Evolutionary conservation across 2,888 invertebrate species (phyloP), one percentile per base, ranked within the genome.

Genomic region (Chrysolina oricalcia): DNA sequence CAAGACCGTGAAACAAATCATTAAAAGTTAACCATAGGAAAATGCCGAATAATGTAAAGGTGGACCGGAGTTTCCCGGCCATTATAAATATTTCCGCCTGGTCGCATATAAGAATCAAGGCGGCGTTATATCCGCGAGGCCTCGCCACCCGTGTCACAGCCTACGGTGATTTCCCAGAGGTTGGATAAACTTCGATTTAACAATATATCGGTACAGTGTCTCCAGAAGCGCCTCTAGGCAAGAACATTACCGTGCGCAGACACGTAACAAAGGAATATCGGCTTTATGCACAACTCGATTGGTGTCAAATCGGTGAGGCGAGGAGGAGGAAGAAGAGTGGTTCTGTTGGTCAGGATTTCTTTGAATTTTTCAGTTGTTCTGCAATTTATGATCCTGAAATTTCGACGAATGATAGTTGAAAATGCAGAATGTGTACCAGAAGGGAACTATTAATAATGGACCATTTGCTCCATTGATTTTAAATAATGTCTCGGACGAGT

Each of bases 121-220:
- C 83, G 82, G 84, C 81, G 83, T 82, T 80, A 78, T 77, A 66
- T 74, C 69, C 72, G 74, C 73, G 75, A 70, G 72, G 67, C 66
- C 72, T 72, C 73, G 40, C 48, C 73, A 23, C 41, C 50, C 66
- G 69, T 74, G 64, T 73, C 73, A 69, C 68, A 74, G 78, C 75
- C 69, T 70, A 72, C 83, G 75, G 82, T 87, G 88, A 88, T 88
- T 88, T 88, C 88, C 88, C 88, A 86, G 80, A 86, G 88, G 88
- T 83, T 85, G 85, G 85, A 88, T 88, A 88, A 88, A 88, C 86
- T 88, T 89, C 88, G 88, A 89, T 89, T 88, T 88, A 87, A 87
- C 87, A 87, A 87, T 86, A 86, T 86, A 87, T 88, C 85, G 86
- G 85, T 87, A 84, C 83, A 83, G 84, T 87, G 87, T 87, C 87